A percentile compares a stretch with the other conserved stretches of the same genome.
These are phyloP conservation scores for Macropus fuliginosus DNA, from an alignment of 2,797 vertebrate species.

Conservation along the genomic window DNA sequence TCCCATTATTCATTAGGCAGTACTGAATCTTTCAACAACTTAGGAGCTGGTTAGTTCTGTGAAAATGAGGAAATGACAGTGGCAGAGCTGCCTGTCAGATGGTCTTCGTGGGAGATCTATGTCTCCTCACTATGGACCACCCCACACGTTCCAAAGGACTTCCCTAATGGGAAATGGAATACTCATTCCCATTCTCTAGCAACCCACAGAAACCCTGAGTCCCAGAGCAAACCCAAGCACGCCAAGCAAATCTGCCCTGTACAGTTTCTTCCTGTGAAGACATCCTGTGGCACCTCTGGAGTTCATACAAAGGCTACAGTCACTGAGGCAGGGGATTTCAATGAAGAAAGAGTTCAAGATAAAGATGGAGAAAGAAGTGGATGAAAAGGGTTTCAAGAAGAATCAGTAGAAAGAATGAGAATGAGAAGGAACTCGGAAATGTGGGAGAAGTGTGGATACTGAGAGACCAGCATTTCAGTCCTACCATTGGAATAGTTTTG, in stretches of 20 bases:
- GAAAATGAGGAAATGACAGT: constrained; percentile 48
- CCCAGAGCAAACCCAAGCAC: neutral
- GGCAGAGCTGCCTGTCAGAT: constrained; percentile 16
- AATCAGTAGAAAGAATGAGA: neutral
- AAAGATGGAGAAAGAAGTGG: neutral
- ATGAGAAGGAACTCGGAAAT: neutral
- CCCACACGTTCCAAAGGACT: constrained; percentile 1
- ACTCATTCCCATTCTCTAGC: constrained; percentile 30
- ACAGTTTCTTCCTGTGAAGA: constrained; percentile 20
- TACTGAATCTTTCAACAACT: constrained; percentile 47
- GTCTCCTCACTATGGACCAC: neutral
- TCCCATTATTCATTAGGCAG: constrained; percentile 11
- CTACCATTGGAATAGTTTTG: neutral
- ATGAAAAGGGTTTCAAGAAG: neutral
- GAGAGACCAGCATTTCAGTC: neutral
- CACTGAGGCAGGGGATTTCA: neutral
- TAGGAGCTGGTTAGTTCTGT: constrained; percentile 35
- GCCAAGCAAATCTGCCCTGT: neutral
- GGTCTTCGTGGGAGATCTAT: constrained; percentile 26
- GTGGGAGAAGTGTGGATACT: neutral
- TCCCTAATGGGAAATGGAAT: constrained; percentile 24
- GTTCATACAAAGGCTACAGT: neutral
- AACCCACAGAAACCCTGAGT: constrained; percentile 17
- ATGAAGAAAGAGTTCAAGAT: neutral
- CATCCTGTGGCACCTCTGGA: neutral